These are phyloP conservation scores for Stramonita haemastoma DNA, from an alignment of 2,888 invertebrate genomes.

Conservation along the genomic window DNA sequence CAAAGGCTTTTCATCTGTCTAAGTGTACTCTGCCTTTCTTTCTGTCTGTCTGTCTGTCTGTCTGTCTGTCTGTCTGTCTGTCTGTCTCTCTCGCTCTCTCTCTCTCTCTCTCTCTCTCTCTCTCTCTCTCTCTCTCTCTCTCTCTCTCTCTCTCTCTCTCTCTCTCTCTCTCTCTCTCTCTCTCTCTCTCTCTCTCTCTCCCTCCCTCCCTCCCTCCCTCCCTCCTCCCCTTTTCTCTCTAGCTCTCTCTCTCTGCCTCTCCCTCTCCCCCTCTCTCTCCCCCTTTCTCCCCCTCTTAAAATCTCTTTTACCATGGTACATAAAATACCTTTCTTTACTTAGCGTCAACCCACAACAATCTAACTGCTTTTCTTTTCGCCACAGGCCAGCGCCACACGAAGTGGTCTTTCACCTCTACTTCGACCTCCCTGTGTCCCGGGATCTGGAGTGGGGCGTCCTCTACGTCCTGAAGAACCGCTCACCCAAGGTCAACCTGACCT, in stretches of 20 bases:
- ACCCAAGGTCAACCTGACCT: constrained; percentile 41
- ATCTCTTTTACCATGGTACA: not conserved
- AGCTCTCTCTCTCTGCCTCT: not conserved
- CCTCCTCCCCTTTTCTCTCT: not conserved
- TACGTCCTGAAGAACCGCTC: constrained; percentile 38
- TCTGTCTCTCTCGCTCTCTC: not conserved
- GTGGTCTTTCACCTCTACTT: constrained; percentile 41
- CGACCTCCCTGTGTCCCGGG: not conserved
- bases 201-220: too few species aligned
- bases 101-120: not conserved
- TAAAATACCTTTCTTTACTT: too few species aligned
- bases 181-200: too few species aligned
- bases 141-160: constrained; percentile 15
- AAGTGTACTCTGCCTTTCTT: not conserved
- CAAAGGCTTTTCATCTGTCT: not conserved
- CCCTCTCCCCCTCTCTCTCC: not conserved
- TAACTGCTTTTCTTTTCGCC: not conserved
- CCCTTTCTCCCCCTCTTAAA: too few species aligned
- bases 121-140: constrained; percentile 23
- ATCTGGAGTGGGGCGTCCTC: not conserved
- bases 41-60: not conserved
- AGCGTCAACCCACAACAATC: too few species aligned
- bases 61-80: not conserved
- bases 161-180: not conserved
- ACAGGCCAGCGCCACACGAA: constrained; percentile 31